Evolutionary conservation across 2,797 vertebrate species (phyloP).

Genomic region (Odontamblyopus rebecca): DNA sequence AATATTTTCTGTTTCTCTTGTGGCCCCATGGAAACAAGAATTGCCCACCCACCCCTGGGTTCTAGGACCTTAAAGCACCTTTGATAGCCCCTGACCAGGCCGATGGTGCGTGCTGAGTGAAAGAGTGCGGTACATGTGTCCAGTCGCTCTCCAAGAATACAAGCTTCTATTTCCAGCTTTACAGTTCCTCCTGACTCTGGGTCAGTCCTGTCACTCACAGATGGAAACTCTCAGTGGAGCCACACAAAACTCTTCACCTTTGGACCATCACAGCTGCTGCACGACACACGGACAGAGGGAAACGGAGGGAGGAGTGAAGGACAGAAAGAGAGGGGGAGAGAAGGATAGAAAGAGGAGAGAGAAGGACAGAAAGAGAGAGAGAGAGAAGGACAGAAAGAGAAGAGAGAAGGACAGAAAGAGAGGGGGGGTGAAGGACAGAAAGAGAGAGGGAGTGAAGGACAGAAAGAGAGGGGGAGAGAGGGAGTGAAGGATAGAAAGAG

Average conservation of each 20-base stretch:
- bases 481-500: no score
- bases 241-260: neutral
- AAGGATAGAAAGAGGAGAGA: neutral
- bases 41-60: no score
- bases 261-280: neutral
- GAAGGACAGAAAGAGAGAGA: neutral
- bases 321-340: no score
- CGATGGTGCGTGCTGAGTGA: no score
- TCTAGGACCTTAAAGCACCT: no score
- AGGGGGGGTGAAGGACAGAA: no score
- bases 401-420: neutral
- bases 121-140: neutral
- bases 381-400: neutral
- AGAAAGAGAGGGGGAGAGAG: no score
- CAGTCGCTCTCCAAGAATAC: neutral
- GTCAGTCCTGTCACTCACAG: neutral
- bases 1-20: no score
- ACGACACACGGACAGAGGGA: neutral
- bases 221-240: conserved; percentile 1
- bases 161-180: neutral
- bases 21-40: no score
- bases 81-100: no score
- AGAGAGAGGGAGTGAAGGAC: no score
- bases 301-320: neutral
- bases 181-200: neutral